Base-by-base conservation (phyloP, 1,140 invertebrate species). In the Achroia grisella region DNA sequence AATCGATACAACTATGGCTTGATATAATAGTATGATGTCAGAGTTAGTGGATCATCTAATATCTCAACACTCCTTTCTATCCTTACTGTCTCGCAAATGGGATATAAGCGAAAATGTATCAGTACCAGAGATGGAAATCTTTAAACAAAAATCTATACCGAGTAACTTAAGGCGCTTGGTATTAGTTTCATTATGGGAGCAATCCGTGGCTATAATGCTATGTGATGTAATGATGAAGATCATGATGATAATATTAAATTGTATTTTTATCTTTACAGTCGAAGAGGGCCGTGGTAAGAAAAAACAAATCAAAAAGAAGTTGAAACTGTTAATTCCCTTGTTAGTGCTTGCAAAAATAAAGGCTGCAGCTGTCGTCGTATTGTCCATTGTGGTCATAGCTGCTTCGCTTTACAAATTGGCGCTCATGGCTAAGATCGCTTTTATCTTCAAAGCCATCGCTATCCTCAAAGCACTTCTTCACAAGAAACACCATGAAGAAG, bases 401-500 rank as follows among this genome's bases (percentile, higher is more conserved):
- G 64, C 62, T 4, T 82, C 81, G 0, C 36, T 85, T n/a, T 75
- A 70, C 63, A 85, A 85, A 34, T 29, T 85, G 4, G 78, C 78
- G 1, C 12, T 78, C 2, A 51, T 85, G 4, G 74, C 74, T 39
- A 85, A 85, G 62, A 74, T 85, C 1, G 81, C 78, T 0, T 85
- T 85, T 50, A 64, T 82, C 8, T 70, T 77, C 32, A 85, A 85
- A 42, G 49, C 74, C 14, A 70, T 85, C 23, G 63, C 71, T 8
- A 59, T 79, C 40, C 44, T 82, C 39, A 85, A 85, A 46, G 63
- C 61, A 52, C 82, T 95, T 0, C 75, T 95, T 27, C 91, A 89
- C 13, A 88, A 88, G 56, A 94, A 94, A 62, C 87, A 89, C 39
- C 85, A 88, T 32, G 89, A 89, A 29, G 88, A 90, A 55, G 90